Percentiles rank a stretch among this genome's conserved stretches.
phyloP scores from a whole-genome alignment of 2,888 invertebrate species.

The Thymelicus acteon region DNA sequence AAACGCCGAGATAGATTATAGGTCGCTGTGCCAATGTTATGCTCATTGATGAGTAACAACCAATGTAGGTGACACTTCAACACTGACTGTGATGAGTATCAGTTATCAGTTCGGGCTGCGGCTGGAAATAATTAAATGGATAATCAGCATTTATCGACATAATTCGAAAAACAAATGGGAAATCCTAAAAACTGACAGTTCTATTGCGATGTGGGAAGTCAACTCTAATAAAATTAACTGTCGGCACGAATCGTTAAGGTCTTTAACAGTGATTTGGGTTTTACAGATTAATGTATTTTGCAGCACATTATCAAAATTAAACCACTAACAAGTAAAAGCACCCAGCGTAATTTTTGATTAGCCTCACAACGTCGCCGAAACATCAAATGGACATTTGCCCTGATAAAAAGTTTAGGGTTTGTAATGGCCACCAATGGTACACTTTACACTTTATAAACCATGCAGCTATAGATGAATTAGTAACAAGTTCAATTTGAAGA shows the following conservation, averaged over 20 bases:
- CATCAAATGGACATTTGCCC: slow-evolving; percentile 84
- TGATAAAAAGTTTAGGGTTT: slow-evolving; percentile 84
- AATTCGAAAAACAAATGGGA: slow-evolving; percentile 64
- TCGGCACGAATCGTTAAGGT: slow-evolving; percentile 70
- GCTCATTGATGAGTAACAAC: slow-evolving; percentile 83
- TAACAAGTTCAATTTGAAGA: slow-evolving; percentile 54
- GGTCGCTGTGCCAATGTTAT: slow-evolving; percentile 81
- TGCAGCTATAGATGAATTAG: slow-evolving; percentile 51
- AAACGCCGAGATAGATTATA: slow-evolving; percentile 59
- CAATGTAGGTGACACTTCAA: slow-evolving; percentile 73
- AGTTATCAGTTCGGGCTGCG: slow-evolving; percentile 42
- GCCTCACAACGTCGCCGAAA: slow-evolving; percentile 84
- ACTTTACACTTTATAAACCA: slow-evolving; percentile 72
- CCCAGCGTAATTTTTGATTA: slow-evolving; percentile 72
- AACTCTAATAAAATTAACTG: slow-evolving; percentile 74
- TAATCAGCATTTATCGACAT: slow-evolving; percentile 47
- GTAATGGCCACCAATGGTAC: slow-evolving; percentile 85
- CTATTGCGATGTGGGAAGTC: slow-evolving; percentile 73
- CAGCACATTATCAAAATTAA: slow-evolving; percentile 60
- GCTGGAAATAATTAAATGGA: slow-evolving; percentile 44
- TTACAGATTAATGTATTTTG: slow-evolving; percentile 50
- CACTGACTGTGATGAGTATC: slow-evolving; percentile 52
- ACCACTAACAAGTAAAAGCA: slow-evolving; percentile 57
- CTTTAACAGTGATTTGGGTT: slow-evolving; percentile 57
- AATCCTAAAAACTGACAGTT: slow-evolving; percentile 79